A percentile compares a stretch with the other conserved stretches of the same genome.
phyloP scores from a whole-genome alignment of 1,140 invertebrate species.

The Pseudoatta argentina region DNA sequence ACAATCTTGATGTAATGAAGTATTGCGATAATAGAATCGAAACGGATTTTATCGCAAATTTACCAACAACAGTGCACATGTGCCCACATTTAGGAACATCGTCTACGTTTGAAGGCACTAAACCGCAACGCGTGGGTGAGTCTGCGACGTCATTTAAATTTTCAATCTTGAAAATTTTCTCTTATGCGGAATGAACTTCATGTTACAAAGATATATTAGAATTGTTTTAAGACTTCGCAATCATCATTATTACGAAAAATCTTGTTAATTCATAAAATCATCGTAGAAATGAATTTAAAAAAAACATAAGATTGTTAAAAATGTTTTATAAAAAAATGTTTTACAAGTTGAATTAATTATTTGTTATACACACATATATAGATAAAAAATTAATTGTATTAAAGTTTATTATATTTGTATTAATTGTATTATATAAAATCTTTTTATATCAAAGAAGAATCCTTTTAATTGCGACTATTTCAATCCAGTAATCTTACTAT shows the following conservation, averaged over 20 bases:
- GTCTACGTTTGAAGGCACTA: conserved; percentile 4
- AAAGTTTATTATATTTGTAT: not conserved
- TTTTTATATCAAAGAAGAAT: not conserved
- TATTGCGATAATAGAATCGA: not conserved
- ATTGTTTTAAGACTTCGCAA: not conserved
- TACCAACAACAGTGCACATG: conserved; percentile 2
- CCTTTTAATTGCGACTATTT: not conserved
- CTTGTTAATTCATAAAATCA: not conserved
- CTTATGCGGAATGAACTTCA: not conserved
- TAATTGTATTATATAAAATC: too few species aligned
- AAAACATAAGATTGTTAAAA: not conserved
- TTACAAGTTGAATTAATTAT: conserved; percentile 3
- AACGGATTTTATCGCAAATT: not conserved
- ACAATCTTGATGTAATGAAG: conserved; percentile 21
- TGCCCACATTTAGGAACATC: conserved; percentile 17
- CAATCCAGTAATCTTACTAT: not conserved
- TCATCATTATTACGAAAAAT: not conserved
- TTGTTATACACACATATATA: too few species aligned
- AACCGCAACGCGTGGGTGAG: not conserved
- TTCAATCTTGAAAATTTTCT: not conserved
- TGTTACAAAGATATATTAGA: not conserved
- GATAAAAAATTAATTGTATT: not conserved
- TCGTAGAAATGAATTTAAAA: conserved; percentile 1
- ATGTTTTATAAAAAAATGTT: not conserved
- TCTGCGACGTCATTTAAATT: conserved; percentile 15